Conservation (phyloP, 2,888 invertebrate genomes). For the Heteromurus nitidus region DNA sequence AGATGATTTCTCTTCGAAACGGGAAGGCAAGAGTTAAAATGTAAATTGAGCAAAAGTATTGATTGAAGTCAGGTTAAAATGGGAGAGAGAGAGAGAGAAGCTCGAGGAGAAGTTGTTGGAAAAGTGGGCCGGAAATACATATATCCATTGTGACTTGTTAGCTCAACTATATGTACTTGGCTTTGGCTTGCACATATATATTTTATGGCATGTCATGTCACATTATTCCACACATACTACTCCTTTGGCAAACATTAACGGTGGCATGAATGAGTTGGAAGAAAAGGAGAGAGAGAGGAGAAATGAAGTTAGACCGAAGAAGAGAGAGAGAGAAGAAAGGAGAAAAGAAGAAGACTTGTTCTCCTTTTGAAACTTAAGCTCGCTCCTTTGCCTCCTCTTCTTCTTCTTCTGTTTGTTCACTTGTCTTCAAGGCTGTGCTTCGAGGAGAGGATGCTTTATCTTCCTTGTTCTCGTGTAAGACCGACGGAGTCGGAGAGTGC, state of each 20-base stretch:
- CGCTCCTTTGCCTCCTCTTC: no score
- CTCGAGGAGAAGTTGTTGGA: not conserved
- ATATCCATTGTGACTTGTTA: not conserved
- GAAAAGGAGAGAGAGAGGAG: conserved; percentile 5
- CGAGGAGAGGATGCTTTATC: no score
- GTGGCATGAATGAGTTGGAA: conserved; percentile 12
- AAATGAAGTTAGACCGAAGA: no score
- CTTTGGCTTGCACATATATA: not conserved
- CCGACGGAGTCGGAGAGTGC: no score
- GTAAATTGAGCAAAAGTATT: conserved; percentile 66
- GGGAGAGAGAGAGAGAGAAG: not conserved
- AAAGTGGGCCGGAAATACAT: not conserved
- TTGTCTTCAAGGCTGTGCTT: no score
- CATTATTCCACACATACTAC: conserved; percentile 13
- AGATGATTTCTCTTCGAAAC: conserved; percentile 4
- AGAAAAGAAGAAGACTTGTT: not conserved
- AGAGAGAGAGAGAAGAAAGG: not conserved
- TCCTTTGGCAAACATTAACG: conserved; percentile 7
- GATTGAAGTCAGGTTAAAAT: conserved; percentile 58
- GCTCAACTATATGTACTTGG: not conserved
- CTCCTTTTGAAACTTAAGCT: not conserved
- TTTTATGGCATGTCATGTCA: conserved; percentile 20
- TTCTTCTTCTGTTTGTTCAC: no score
- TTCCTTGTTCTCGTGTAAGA: no score
- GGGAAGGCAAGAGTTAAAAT: conserved; percentile 54